These are phyloP conservation scores for Octodon degus DNA, from an alignment of 2,113 vertebrate genomes.

Conservation along the genomic window DNA sequence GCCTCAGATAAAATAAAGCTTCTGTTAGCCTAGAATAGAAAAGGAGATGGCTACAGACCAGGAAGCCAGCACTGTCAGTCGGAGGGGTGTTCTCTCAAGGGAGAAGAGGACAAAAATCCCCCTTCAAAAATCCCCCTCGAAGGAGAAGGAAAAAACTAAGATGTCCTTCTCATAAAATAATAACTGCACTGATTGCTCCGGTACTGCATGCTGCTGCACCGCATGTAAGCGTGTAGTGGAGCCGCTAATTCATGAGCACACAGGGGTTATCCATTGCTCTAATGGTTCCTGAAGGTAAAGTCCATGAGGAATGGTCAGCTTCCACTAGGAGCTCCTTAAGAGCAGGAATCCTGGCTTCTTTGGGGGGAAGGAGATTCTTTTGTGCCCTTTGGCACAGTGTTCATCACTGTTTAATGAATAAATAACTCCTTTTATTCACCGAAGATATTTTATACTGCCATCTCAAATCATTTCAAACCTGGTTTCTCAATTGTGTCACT, in stretches of 20 bases:
- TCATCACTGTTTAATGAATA: constrained; percentile 41
- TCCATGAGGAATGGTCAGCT: neutral
- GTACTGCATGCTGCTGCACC: neutral
- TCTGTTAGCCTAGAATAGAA: neutral
- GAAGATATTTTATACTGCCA: neutral
- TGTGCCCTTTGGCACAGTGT: neutral
- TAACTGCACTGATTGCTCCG: neutral
- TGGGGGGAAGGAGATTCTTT: neutral
- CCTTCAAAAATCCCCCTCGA: neutral
- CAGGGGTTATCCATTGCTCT: neutral
- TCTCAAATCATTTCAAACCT: constrained; percentile 6
- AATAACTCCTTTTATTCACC: neutral
- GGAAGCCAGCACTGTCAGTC: neutral
- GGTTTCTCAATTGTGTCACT: neutral
- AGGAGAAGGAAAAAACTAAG: neutral
- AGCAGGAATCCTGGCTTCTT: neutral
- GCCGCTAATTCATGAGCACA: neutral
- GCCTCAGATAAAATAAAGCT: neutral
- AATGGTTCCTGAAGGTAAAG: neutral
- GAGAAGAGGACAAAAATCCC: neutral
- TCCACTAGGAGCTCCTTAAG: neutral
- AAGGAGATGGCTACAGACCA: neutral
- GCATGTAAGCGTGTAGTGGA: neutral
- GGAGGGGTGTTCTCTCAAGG: neutral
- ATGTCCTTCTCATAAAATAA: neutral